A percentile compares a stretch with the other conserved stretches of the same genome.
These are phyloP conservation scores for Melinaea marsaeus DNA, from an alignment of 2,888 invertebrate genomes.

Conservation along the genomic window DNA sequence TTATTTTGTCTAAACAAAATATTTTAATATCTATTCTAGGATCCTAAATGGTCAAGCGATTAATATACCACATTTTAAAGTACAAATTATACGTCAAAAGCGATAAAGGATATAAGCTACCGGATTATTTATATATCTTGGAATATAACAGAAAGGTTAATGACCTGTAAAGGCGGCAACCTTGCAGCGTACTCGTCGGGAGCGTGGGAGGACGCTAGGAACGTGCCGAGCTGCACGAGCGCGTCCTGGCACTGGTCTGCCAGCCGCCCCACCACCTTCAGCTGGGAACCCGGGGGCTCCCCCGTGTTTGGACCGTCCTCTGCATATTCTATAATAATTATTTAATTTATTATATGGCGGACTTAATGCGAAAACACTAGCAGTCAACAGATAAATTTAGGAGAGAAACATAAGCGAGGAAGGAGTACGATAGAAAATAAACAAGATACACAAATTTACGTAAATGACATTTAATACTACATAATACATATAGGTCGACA, in stretches of 20 bases:
- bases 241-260: conserved; percentile 98
- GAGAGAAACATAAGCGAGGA: no score
- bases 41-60: no score
- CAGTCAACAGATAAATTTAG: no score
- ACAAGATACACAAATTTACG: no score
- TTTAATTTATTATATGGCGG: not conserved
- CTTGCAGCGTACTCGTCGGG: conserved; percentile 95
- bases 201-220: conserved; percentile 94
- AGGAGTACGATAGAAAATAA: no score
- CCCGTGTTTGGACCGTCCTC: conserved; percentile 49
- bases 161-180: conserved; percentile 86
- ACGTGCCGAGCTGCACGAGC: conserved; percentile 97
- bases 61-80: no score
- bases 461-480: not conserved
- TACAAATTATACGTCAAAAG: no score
- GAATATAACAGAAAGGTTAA: conserved; percentile 11
- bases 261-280: conserved; percentile 91
- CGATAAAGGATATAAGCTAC: no score
- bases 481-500: not conserved
- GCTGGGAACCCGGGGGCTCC: conserved; percentile 85
- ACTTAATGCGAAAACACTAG: no score
- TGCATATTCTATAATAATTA: conserved; percentile 47
- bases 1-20: no score
- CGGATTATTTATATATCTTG: not conserved
- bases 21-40: no score